Base-by-base conservation (phyloP, 1,140 invertebrate species). In the Caerostris extrusa region DNA sequence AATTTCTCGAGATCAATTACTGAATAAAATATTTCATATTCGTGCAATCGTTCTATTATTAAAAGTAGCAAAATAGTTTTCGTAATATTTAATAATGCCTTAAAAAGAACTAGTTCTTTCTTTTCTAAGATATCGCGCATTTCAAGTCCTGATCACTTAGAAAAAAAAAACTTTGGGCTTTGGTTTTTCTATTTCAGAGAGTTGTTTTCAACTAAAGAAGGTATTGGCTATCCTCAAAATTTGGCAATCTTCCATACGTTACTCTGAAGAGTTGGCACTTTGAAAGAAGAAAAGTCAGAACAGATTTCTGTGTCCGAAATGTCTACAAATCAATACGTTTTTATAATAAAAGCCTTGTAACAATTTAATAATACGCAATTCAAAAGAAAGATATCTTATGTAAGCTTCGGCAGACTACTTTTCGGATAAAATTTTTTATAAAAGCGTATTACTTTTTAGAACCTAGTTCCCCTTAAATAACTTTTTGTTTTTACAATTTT, bases 181-280 rank as follows among this genome's bases (percentile, higher is more conserved):
- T 14, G 61, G n/a, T 67, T 67, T 67, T 67, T 67, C 17, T 67
- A 67, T 67, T 67, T 67, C 61, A 67, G 61, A 67, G n/a, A 67
- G 14, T 67, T 67, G 61, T 67, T 67, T 34, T 19, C n/a, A 71
- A 71, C 7, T 71, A 71, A 71, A 71, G 69, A 71, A 71, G 19
- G 69, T 71, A 67, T 67, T 67, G 61, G 61, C n/a, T 67, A 71
- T 71, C 19, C 69, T 0, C n/a, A 71, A 71, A 50, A 50, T 71
- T 71, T 71, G 69, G 69, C 69, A 71, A 71, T 6, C 69, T 71
- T 71, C 69, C 69, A 71, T 71, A 71, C 69, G n/a, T 34, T 71
- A 34, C 69, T 50, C 7, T 71, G n/a, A 50, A 71, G 19, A 71
- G 69, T 34, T 71, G 69, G 69, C 34, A 67, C 7, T 12, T 50